Evolutionary conservation across 2,113 vertebrate genomes (phyloP), one percentile per base, ranked within the genome.

Genomic region (Pelecanoides urinatrix): DNA sequence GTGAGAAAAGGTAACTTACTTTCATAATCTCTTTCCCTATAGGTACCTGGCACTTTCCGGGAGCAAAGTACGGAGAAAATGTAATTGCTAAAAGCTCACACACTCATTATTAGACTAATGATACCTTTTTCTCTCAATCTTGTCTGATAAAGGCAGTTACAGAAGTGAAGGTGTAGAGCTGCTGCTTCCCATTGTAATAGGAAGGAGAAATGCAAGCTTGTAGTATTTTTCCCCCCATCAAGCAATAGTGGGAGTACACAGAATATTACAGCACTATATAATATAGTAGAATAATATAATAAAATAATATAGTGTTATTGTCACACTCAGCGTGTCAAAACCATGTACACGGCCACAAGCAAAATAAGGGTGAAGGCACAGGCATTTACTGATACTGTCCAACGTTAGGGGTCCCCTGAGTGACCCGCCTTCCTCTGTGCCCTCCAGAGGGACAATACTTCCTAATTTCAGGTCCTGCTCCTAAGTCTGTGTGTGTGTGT

Each of bases 1-100:
- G 70, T 56, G 50, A 81, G 78, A 96, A 96, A 95, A 88, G 36
- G 44, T 62, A 96, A 76, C 65, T 95, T 90, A 90, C 72, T 95
- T 96, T 86, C 85, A 58, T 65, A 83, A 58, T 88, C 78, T 84
- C 49, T 55, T 65, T 97, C 85, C 21, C 87, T 95, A 67, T 77
- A 82, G 86, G 38, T 67, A 92, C 52, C 88, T 92, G 66, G 81
- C 78, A 91, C 45, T 95, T 93, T 93, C 32, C 4, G 19, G 65
- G 66, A 94, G 82, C 83, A 90, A 89, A 93, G 58, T 16, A 81
- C 77, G 59, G 62, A 95, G 91, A 91, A 95, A 96, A 88, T 38
- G 67, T 90, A 95, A 96, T 93, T 95, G 83, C 79, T 82, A 53
- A 94, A 82, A 73, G 90, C 59, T 94, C 71, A 66, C 40, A 71